Evolutionary conservation across 2,113 vertebrate species (phyloP).

Genomic region (Mastomys natalensis): DNA sequence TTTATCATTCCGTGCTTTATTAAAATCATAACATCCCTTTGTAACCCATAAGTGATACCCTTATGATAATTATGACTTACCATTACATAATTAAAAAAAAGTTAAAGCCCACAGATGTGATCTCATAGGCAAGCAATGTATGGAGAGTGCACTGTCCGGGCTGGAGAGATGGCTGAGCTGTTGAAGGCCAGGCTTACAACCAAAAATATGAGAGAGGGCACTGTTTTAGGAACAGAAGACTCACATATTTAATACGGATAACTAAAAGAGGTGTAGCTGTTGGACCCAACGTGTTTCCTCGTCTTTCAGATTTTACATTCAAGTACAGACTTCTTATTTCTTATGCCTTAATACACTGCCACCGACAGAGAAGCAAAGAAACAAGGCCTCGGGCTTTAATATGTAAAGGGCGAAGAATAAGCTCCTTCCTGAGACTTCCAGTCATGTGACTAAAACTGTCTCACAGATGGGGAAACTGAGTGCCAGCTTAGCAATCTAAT

Average conservation of each 20-base stretch:
- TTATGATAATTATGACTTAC: background rate
- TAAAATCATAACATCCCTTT: background rate
- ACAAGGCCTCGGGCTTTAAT: background rate
- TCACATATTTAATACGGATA: background rate
- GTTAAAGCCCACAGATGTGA: background rate
- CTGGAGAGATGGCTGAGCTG: too few species aligned
- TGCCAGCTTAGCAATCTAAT: background rate
- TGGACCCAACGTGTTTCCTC: background rate
- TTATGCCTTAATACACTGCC: background rate
- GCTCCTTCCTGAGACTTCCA: background rate
- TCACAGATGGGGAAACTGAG: slow-evolving; percentile 10
- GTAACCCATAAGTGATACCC: background rate
- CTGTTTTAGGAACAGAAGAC: slow-evolving; percentile 5
- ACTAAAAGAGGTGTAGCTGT: background rate
- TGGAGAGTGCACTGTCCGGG: background rate
- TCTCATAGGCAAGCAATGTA: background rate
- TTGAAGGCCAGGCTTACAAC: too few species aligned
- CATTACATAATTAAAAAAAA: background rate
- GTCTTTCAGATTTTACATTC: background rate
- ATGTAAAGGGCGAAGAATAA: background rate
- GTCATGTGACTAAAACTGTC: background rate
- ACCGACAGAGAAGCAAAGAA: background rate
- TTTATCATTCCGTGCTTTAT: background rate
- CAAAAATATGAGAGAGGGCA: background rate
- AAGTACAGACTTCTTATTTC: background rate